Percentiles rank a stretch among this genome's conserved stretches.
Conservation (phyloP, 2,797 vertebrate genomes). For the Eurystomus glaucurus region DNA sequence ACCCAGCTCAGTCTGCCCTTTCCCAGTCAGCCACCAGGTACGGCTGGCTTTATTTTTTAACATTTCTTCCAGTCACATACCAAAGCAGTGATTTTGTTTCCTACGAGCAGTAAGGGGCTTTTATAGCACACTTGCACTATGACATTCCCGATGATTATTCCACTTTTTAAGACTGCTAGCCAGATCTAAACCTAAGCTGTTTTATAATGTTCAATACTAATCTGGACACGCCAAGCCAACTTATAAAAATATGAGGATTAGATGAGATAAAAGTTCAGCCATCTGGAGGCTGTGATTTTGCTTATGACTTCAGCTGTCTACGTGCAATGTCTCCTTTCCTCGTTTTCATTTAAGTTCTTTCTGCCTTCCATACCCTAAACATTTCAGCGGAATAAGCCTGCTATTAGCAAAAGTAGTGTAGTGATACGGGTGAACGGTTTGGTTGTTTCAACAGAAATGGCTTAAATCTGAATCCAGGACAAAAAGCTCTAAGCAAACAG, state of each 20-base stretch:
- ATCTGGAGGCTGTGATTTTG: constrained; percentile 66
- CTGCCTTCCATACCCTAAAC: background rate
- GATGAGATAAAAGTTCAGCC: constrained; percentile 62
- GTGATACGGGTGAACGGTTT: background rate
- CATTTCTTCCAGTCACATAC: background rate
- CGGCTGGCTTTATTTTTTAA: background rate
- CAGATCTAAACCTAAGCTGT: constrained; percentile 42
- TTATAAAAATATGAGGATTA: constrained; percentile 70
- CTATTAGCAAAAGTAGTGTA: background rate
- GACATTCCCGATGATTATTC: constrained; percentile 25
- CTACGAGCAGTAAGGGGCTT: background rate
- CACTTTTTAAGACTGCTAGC: constrained; percentile 29
- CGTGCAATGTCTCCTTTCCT: constrained; percentile 27
- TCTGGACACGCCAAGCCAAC: constrained; percentile 32
- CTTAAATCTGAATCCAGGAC: background rate
- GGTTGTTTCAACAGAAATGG: background rate
- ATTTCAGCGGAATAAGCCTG: background rate
- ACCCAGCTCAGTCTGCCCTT: background rate
- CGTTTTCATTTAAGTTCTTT: background rate
- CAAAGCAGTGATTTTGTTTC: background rate
- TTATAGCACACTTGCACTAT: background rate
- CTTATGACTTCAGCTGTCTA: constrained; percentile 54
- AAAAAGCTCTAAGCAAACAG: background rate
- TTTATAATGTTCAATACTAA: constrained; percentile 50
- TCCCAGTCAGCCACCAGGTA: background rate